Evolutionary conservation across 2,888 invertebrate genomes (phyloP), one percentile per base, ranked within the genome.

Genomic region (Onthophagus sagittarius): DNA sequence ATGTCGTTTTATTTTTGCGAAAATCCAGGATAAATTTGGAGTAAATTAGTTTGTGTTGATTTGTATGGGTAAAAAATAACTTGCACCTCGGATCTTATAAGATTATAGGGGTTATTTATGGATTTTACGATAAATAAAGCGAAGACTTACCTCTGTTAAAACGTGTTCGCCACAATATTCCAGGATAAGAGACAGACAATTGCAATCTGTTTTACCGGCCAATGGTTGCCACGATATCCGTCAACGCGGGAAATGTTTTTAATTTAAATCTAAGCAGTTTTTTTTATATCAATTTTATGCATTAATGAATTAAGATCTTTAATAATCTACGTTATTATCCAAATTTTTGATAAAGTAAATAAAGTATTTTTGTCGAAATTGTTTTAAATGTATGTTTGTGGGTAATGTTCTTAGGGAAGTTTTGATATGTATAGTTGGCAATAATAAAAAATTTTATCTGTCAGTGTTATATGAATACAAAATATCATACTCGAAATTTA

Each of bases 161-260:
- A 53, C 39, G 39, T 53, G 39, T 53, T 53, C 39, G 39, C 39
- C 39, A 53, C 39, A 53, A 53, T 53, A 53, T 53, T 53, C 39
- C 39, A 53, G 39, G 39, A 53, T 53, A 53, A 53, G 39, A 53
- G 39, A 53, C 39, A 53, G 39, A 53, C 23, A 23, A 23, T 23
- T 23, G 23, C 67, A 67, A 67, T 67, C 67, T 67, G 67, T 67
- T 67, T 67, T 67, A 67, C 67, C 67, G 67, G 31, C 67, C 67
- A 67, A 67, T 67, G 67, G 67, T 67, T 67, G 67, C 67, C 67
- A 67, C 32, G 67, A 67, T 32, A 11, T 67, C 67, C 67, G 67
- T 4, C n/a, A 13, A 11, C 39, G 39, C 39, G 39, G 39, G 39
- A 53, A 53, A 53, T 9, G 2, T 9, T 53, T 53, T 4, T 9